These are phyloP conservation scores for Phenganax stokvisi DNA, from an alignment of 92 coral and sea anemone species.

Conservation along the genomic window DNA sequence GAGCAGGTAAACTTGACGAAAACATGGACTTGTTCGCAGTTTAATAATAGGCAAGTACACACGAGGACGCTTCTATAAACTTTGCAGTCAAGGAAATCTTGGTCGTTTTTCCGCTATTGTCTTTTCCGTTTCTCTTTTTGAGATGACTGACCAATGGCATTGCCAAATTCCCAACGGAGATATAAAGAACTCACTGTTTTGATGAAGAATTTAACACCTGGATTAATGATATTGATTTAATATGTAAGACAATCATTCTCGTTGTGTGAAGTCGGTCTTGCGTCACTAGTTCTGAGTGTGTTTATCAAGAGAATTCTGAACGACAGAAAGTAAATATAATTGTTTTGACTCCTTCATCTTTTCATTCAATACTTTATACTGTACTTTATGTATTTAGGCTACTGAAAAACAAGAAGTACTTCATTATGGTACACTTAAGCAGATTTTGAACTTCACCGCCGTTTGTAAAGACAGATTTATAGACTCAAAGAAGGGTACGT, in stretches of 20 bases:
- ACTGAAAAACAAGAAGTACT: no score
- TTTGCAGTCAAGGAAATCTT: background rate
- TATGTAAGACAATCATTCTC: background rate
- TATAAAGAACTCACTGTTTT: constrained; percentile 4
- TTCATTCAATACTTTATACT: no score
- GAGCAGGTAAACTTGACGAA: no score
- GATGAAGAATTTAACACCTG: constrained; percentile 24
- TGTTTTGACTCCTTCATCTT: no score
- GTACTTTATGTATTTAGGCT: no score
- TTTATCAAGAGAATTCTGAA: background rate
- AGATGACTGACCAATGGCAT: background rate
- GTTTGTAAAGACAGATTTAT: no score
- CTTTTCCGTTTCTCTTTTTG: no score
- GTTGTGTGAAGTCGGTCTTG: constrained; percentile 12
- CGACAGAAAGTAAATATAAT: no score
- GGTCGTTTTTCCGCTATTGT: background rate
- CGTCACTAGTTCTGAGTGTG: background rate
- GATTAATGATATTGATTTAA: constrained; percentile 16
- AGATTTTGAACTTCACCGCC: no score
- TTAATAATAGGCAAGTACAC: no score
- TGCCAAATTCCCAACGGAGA: constrained; percentile 15
- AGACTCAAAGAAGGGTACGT: no score
- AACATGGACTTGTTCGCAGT: background rate
- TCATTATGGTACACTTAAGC: no score
- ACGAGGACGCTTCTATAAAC: background rate